Conservation (phyloP, 2,888 invertebrate species). For the Gerris lacustris region DNA sequence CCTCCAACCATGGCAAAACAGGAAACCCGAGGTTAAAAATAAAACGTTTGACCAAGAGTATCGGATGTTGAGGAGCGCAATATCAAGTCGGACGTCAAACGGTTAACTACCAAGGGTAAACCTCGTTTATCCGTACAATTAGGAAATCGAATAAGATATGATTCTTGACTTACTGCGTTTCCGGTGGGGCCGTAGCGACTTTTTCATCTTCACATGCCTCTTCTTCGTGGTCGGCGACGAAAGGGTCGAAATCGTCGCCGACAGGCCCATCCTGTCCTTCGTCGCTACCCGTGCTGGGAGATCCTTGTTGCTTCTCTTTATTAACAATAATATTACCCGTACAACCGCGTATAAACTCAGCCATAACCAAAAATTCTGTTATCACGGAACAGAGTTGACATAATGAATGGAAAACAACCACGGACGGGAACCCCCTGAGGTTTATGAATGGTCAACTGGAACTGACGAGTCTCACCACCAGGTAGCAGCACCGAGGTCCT, state of each 20-base stretch:
- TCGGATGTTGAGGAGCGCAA: no score
- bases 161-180: slow-evolving; percentile 37
- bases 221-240: slow-evolving; percentile 48
- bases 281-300: slow-evolving; percentile 75
- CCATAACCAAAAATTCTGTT: slow-evolving; percentile 34
- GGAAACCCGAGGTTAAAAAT: neutral
- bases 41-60: neutral
- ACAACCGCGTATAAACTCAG: slow-evolving; percentile 43
- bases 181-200: slow-evolving; percentile 40
- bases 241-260: slow-evolving; percentile 48
- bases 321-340: slow-evolving; percentile 40
- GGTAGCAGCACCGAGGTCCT: neutral
- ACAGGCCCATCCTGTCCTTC: slow-evolving; percentile 49
- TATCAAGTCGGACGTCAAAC: no score
- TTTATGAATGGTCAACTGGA: neutral
- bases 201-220: slow-evolving; percentile 44
- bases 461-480: neutral
- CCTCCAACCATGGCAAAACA: neutral
- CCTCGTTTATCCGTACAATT: no score
- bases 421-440: neutral
- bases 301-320: slow-evolving; percentile 46
- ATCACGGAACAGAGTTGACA: neutral
- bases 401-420: slow-evolving; percentile 3
- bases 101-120: no score
- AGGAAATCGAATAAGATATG: no score